Base-by-base conservation (phyloP, 2,113 vertebrate genomes). In the Notarius quadriscutis region DNA sequence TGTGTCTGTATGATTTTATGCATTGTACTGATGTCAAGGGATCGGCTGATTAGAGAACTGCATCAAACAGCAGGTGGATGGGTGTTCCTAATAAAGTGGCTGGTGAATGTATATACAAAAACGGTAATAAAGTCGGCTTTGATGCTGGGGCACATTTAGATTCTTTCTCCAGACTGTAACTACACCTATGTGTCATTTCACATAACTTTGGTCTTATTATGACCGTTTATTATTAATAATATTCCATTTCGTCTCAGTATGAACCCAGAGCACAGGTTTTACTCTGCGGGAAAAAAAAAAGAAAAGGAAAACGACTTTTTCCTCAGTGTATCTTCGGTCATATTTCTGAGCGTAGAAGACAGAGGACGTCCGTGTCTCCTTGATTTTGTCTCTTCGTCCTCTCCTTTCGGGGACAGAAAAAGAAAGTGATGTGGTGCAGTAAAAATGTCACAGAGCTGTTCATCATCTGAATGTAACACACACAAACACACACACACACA, bases 401-500 rank as follows among this genome's bases (percentile, higher is more conserved):
- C 41, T 82, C 20, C 41, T 83, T 67, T 67, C 62, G 4, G 81
- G 81, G 81, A 67, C 81, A 62, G 53, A 60, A 81, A 34, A 81
- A 81, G 57, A 55, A 55, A 55, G 51, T 14, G 14, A 34, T 79
- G 50, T 17, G 75, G 75, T 55, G 75, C 51, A 79, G 75, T 15
- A 55, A 27, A 7, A 14, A 79, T 79, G 51, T 79, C 51, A 79
- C 25, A 3, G 41, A 50, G 81, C 51, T 53, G 81, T 83, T 83
- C 48, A 67, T 83, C 81, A 83, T 83, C 48, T 9, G 4, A 83
- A 65, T 67, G 62, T 67, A 65, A 53, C 63, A 67, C 62, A 50
- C 80, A 82, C 57, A 22, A 57, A 82, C 58, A 81, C 60, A 86
- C 75, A 48, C 80, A 81, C 57, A 50, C 80, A 82, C 57, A 22